Evolutionary conservation across 2,113 vertebrate genomes (phyloP).

Genomic region (Paramisgurnus dabryanus): DNA sequence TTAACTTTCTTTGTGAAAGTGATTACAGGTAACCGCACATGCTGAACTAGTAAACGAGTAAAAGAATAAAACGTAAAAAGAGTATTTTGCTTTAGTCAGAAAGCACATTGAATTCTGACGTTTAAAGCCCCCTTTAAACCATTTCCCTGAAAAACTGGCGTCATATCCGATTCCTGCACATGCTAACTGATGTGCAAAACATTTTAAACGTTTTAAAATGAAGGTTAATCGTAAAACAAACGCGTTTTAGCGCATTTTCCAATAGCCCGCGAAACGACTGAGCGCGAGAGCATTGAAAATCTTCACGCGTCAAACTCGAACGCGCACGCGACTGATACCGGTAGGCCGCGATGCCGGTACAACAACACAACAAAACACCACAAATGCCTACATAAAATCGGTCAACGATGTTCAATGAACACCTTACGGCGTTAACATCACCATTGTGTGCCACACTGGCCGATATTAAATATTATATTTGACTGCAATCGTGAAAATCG

Average conservation of each 20-base stretch:
- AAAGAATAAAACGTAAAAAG: background rate
- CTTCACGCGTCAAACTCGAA: slow-evolving; percentile 29
- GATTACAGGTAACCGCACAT: no score
- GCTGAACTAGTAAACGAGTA: no score
- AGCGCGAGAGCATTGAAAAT: background rate
- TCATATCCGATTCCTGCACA: slow-evolving; percentile 28
- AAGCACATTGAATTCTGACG: background rate
- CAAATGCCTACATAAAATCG: background rate
- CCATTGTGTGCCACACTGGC: background rate
- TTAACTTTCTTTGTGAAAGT: no score
- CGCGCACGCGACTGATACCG: slow-evolving; percentile 41
- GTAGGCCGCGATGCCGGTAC: slow-evolving; percentile 49
- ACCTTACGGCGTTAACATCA: background rate
- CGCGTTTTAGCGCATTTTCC: background rate
- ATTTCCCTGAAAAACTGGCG: slow-evolving; percentile 26
- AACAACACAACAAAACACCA: background rate
- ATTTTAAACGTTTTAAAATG: background rate
- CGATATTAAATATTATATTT: background rate
- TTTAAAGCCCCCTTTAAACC: slow-evolving; percentile 26
- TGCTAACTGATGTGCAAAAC: background rate
- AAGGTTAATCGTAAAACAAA: background rate
- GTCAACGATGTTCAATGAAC: background rate
- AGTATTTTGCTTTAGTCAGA: background rate
- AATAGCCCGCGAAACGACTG: background rate
- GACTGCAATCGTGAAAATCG: background rate